Conservation (phyloP, 2,888 invertebrate genomes). For the Temnothorax ravouxi region DNA sequence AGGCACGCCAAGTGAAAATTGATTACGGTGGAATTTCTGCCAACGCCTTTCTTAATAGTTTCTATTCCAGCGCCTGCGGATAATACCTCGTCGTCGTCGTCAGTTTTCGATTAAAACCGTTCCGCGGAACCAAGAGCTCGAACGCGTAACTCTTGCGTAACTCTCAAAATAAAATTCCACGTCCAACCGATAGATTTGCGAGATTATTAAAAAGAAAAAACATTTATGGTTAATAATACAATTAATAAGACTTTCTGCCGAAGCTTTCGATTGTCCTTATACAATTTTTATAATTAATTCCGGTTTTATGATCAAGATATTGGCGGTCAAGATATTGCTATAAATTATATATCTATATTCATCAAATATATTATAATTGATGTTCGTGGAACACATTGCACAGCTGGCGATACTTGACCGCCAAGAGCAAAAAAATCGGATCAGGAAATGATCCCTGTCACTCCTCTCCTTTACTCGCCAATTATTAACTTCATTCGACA, state of each 20-base stretch:
- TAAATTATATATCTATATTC: background rate
- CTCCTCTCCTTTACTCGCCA: background rate
- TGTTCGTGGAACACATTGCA: background rate
- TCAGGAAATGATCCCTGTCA: constrained; percentile 14
- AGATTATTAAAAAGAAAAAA: background rate
- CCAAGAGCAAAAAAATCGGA: background rate
- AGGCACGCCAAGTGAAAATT: constrained; percentile 58
- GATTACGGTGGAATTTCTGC: constrained; percentile 60
- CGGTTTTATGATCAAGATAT: too few species aligned
- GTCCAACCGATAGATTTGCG: background rate
- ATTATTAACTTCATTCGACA: constrained; percentile 51
- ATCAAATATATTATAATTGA: background rate
- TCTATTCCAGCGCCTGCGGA: constrained; percentile 26
- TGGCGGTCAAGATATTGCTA: background rate
- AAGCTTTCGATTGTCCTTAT: background rate
- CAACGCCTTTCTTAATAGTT: constrained; percentile 37
- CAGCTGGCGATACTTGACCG: background rate
- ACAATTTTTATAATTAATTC: background rate
- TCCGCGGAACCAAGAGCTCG: background rate
- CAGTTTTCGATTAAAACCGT: constrained; percentile 12
- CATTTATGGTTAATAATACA: background rate
- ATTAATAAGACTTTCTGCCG: background rate
- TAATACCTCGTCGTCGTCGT: constrained; percentile 15
- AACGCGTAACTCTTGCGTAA: background rate
- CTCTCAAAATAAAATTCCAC: background rate